Percentiles rank a stretch among this genome's conserved stretches.
Evolutionary conservation across 1,140 invertebrate genomes (phyloP).

Genomic region (Thaumatotibia leucotreta): DNA sequence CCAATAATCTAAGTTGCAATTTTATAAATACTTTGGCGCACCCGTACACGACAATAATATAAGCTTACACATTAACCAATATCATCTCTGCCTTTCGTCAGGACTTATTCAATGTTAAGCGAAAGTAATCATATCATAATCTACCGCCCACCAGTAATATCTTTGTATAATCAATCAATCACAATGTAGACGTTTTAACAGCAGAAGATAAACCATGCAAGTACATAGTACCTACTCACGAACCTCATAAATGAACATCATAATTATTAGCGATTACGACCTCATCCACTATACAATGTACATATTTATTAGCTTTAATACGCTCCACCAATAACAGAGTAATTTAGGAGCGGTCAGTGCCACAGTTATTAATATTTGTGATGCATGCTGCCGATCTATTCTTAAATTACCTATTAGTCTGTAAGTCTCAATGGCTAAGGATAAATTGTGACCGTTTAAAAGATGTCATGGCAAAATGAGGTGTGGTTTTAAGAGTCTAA

Average conservation of each 20-base stretch:
- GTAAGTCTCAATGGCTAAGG: neutral
- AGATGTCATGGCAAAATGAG: neutral
- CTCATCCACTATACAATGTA: neutral
- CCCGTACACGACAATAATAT: too few relatives aligned
- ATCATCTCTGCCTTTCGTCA: too few relatives aligned
- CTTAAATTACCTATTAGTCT: neutral
- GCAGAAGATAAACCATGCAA: too few relatives aligned
- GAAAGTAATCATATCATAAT: too few relatives aligned
- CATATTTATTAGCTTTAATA: neutral
- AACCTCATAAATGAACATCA: neutral
- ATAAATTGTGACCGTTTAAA: neutral
- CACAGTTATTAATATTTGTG: slow-evolving; percentile 1
- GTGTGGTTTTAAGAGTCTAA: too few relatives aligned
- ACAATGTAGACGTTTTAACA: too few relatives aligned
- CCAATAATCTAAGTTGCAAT: too few relatives aligned
- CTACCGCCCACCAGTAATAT: too few relatives aligned
- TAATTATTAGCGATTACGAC: neutral
- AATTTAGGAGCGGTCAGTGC: neutral
- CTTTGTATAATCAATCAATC: neutral
- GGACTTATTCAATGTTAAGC: too few relatives aligned
- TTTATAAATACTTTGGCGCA: too few relatives aligned
- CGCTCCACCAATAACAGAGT: neutral
- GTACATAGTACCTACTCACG: too few relatives aligned
- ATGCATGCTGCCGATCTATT: neutral
- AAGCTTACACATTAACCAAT: too few relatives aligned